phyloP scores from a whole-genome alignment of 2,797 vertebrate genomes.

The Nannoperca australis region DNA sequence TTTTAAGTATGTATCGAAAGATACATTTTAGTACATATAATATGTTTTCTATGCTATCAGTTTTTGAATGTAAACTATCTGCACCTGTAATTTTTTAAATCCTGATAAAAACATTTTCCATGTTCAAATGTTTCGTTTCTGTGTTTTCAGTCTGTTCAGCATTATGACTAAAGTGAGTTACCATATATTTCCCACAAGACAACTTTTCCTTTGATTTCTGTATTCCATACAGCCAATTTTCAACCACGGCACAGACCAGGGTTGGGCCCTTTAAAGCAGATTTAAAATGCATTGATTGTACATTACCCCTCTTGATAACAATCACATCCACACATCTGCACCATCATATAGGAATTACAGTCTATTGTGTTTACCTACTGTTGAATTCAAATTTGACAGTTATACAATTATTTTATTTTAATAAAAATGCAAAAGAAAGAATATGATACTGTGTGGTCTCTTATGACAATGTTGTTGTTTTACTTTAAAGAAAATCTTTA shows the following conservation, averaged over 20 bases:
- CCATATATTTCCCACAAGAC: not conserved
- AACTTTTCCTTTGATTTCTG: not conserved
- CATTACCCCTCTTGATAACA: too few relatives aligned
- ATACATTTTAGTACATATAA: not conserved
- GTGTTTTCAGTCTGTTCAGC: not conserved
- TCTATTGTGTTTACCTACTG: too few relatives aligned
- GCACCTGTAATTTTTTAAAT: not conserved
- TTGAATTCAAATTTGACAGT: too few relatives aligned
- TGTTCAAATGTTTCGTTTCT: slow-evolving; percentile 6
- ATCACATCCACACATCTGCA: too few relatives aligned
- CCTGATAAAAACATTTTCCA: not conserved
- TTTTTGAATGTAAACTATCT: not conserved
- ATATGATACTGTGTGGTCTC: too few relatives aligned
- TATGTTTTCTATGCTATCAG: not conserved
- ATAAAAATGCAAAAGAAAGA: too few relatives aligned
- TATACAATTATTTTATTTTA: too few relatives aligned
- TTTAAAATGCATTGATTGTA: too few relatives aligned
- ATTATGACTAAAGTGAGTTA: not conserved
- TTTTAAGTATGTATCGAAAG: not conserved
- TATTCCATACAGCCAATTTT: not conserved
- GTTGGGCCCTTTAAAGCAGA: too few relatives aligned
- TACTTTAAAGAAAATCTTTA: too few relatives aligned
- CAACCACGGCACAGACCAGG: not conserved
- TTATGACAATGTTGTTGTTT: too few relatives aligned
- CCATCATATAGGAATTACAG: too few relatives aligned